These are phyloP conservation scores for Drosophila paramelanica DNA, from an alignment of 2,888 invertebrate species.

Conservation along the genomic window DNA sequence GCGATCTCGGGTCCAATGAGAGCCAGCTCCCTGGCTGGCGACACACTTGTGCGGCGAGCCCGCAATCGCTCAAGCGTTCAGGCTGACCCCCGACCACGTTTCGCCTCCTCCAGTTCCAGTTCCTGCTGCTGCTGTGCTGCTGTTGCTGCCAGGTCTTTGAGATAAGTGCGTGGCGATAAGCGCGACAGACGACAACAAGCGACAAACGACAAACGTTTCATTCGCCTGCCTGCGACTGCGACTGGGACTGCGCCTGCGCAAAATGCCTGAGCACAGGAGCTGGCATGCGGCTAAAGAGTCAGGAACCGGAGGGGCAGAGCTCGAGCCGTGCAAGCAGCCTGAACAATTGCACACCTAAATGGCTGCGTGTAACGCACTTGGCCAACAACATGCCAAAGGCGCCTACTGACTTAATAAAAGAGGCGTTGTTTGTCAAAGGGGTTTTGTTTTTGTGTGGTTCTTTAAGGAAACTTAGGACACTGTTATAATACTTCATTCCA, in stretches of 20 bases:
- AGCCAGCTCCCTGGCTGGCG: constrained; percentile 34
- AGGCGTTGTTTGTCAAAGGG: constrained; percentile 59
- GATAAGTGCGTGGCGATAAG: constrained; percentile 80
- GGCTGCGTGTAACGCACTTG: constrained; percentile 61
- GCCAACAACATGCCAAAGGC: constrained; percentile 48
- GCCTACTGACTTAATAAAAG: constrained; percentile 40
- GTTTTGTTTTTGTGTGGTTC: not conserved
- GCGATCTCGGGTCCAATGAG: not conserved
- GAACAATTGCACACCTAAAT: constrained; percentile 76
- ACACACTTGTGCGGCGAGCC: constrained; percentile 62
- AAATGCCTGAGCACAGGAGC: constrained; percentile 42
- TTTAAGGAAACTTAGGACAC: not conserved
- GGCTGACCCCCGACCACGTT: constrained; percentile 31
- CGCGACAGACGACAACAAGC: constrained; percentile 68
- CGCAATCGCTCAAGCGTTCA: constrained; percentile 62
- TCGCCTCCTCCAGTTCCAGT: constrained; percentile 8
- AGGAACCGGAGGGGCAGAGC: constrained; percentile 12
- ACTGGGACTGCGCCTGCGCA: constrained; percentile 70
- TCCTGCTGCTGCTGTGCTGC: constrained; percentile 18
- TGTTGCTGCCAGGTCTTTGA: constrained; percentile 41
- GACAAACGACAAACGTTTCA: constrained; percentile 60
- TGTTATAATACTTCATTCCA: too few species aligned
- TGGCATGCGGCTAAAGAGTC: constrained; percentile 5
- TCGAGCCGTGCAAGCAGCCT: constrained; percentile 53
- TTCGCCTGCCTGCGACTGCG: constrained; percentile 44